phyloP scores from a whole-genome alignment of 2,888 invertebrate genomes.

The Ernsta delagoae region DNA sequence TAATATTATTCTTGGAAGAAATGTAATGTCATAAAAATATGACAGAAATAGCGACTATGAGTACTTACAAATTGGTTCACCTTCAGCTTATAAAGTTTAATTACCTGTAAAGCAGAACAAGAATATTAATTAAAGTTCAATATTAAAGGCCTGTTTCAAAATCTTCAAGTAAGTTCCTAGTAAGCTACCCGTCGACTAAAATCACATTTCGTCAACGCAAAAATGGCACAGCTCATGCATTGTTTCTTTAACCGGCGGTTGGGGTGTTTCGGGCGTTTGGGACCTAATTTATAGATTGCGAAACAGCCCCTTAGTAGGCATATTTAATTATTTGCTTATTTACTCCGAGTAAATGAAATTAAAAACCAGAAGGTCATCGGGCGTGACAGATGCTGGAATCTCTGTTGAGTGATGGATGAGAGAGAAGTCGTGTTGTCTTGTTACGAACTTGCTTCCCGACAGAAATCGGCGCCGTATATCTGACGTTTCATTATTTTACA shows the following conservation, averaged over 20 bases:
- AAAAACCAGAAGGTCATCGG: constrained; percentile 41
- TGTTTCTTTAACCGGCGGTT: too few species aligned
- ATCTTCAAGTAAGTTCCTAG: too few species aligned
- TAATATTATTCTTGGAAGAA: background rate
- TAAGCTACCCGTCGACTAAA: too few species aligned
- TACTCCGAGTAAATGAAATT: constrained; percentile 31
- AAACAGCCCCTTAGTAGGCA: too few species aligned
- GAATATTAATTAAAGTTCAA: background rate
- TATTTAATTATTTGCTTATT: too few species aligned
- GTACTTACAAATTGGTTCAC: background rate
- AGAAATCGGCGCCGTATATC: constrained; percentile 62
- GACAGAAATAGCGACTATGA: background rate
- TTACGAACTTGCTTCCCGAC: constrained; percentile 69
- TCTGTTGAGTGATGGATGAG: constrained; percentile 69
- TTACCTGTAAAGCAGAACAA: background rate
- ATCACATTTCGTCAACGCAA: too few species aligned
- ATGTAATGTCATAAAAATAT: background rate
- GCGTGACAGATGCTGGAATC: constrained; percentile 56
- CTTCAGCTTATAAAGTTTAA: background rate
- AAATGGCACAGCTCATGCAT: too few species aligned
- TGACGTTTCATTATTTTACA: constrained; percentile 79
- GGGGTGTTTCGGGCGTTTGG: too few species aligned
- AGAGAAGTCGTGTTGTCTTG: constrained; percentile 73
- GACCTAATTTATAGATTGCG: too few species aligned
- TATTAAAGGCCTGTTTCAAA: too few species aligned